phyloP scores from a whole-genome alignment of 2,797 vertebrate species.

The Sebastes itinus region DNA sequence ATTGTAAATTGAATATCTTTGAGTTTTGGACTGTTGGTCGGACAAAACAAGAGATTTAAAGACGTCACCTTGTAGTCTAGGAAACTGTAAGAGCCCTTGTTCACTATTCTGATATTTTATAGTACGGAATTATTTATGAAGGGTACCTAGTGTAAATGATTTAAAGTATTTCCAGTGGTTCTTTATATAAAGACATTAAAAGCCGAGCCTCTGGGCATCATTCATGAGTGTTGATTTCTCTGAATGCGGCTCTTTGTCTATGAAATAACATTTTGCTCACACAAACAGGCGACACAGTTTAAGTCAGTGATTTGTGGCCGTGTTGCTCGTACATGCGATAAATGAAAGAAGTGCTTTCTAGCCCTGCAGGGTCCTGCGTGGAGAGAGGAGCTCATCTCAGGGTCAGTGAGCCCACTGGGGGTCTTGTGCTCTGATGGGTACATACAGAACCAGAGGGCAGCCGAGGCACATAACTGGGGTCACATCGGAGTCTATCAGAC shows the following conservation, averaged over 20 bases:
- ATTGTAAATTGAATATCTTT: background rate
- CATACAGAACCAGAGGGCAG: conserved; percentile 44
- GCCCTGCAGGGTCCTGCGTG: background rate
- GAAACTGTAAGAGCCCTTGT: background rate
- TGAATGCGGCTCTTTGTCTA: conserved; percentile 32
- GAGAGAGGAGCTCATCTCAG: conserved; percentile 49
- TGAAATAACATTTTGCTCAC: conserved; percentile 18
- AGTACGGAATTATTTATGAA: background rate
- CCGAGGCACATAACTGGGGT: conserved; percentile 33
- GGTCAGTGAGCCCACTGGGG: conserved; percentile 60
- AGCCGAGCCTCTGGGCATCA: background rate
- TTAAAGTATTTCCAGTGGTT: background rate
- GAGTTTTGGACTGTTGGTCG: background rate
- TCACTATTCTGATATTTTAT: background rate
- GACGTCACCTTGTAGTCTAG: background rate
- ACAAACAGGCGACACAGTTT: background rate
- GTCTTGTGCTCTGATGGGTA: conserved; percentile 49
- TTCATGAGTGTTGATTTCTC: background rate
- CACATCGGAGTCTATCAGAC: conserved; percentile 59
- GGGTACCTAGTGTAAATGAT: background rate
- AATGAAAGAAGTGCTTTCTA: conserved; percentile 26
- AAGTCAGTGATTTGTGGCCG: conserved; percentile 16
- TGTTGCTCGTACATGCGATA: background rate
- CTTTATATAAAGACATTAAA: background rate
- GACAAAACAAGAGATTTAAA: background rate